phyloP scores from a whole-genome alignment of 2,797 vertebrate species.

The Anas flavirostris region DNA sequence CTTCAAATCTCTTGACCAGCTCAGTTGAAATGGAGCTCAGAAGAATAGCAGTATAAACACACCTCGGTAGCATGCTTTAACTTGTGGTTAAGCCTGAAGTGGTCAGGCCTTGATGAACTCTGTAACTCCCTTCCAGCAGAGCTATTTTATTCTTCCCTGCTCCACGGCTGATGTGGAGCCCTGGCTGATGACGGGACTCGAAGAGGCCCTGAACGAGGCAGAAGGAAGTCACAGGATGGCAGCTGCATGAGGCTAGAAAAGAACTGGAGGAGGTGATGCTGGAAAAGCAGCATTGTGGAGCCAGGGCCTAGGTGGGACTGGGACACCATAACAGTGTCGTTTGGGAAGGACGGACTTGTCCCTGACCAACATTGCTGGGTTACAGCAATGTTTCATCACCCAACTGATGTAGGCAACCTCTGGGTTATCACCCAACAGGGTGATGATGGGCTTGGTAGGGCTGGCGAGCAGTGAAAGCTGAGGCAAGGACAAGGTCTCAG shows the following conservation, averaged over 20 bases:
- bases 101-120: neutral
- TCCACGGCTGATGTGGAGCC: neutral
- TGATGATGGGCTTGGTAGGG: neutral
- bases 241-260: neutral
- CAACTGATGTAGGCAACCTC: neutral
- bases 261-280: neutral
- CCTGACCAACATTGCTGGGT: neutral
- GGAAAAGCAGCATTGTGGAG: neutral
- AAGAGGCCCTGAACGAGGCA: neutral
- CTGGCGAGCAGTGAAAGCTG: neutral
- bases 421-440: neutral
- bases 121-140: neutral
- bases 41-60: neutral
- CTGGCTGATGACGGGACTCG: neutral
- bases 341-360: neutral
- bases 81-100: neutral
- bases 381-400: neutral
- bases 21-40: neutral
- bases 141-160: neutral
- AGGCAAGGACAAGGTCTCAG: neutral
- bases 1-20: neutral
- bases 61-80: neutral
- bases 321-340: accelerated
- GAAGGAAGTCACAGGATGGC: neutral
- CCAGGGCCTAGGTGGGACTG: neutral